Conservation (phyloP, 2,888 invertebrate genomes). For the Laothoe populi region DNA sequence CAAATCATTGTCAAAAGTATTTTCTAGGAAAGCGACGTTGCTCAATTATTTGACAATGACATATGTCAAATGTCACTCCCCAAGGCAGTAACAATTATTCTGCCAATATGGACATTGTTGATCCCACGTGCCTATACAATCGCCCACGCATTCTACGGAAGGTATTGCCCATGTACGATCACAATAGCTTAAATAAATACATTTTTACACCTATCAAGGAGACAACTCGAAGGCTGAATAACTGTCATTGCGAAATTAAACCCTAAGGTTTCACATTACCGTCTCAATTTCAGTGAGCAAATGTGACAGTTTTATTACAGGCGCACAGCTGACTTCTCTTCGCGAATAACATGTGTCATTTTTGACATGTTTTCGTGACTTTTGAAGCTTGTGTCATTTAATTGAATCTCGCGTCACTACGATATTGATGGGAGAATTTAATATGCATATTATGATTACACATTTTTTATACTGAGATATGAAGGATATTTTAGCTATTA, state of each 20-base stretch:
- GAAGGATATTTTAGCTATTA: conserved; percentile 32
- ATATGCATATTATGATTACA: conserved; percentile 40
- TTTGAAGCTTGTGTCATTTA: conserved; percentile 39
- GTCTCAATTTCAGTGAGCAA: not conserved
- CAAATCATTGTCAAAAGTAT: not conserved
- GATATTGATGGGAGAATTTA: conserved; percentile 36
- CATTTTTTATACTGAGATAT: conserved; percentile 32
- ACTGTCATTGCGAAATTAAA: not conserved
- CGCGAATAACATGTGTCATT: conserved; percentile 18
- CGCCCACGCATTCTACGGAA: conserved; percentile 13
- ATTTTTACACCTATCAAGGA: conserved; percentile 65
- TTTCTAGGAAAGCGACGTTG: conserved; percentile 9
- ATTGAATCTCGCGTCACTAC: conserved; percentile 35
- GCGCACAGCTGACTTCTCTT: conserved; percentile 7
- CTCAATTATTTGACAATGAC: conserved; percentile 12
- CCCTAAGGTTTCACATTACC: not conserved
- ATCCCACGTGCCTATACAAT: conserved; percentile 33
- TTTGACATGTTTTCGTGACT: conserved; percentile 23
- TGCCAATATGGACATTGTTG: conserved; percentile 21
- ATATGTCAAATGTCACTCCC: conserved; percentile 13
- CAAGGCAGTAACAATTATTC: conserved; percentile 24
- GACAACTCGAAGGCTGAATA: not conserved
- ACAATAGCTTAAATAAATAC: conserved; percentile 40
- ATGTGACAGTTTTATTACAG: too few relatives aligned
- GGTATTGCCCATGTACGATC: conserved; percentile 31